Conservation (phyloP, 2,113 vertebrate species). For the Megaleporinus macrocephalus region DNA sequence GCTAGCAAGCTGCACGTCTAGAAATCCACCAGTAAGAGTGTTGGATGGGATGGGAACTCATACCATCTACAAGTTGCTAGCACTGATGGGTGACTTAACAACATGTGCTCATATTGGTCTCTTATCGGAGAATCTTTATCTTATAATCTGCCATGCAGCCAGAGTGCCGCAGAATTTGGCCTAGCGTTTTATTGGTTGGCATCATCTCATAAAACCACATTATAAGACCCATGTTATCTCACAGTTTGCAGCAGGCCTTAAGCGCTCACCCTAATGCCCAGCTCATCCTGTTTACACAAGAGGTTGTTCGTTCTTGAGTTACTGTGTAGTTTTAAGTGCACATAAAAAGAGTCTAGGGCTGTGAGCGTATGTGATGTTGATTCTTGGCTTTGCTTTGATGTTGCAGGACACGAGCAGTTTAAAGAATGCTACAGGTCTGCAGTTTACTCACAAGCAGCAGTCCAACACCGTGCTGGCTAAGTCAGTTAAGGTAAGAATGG, state of each 20-base stretch:
- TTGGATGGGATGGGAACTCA: too few species aligned
- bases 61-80: too few species aligned
- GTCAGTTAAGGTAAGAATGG: conserved; percentile 82
- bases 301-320: not conserved
- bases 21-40: too few species aligned
- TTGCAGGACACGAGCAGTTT: conserved; percentile 75
- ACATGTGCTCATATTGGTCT: not conserved
- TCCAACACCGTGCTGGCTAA: conserved; percentile 71
- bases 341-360: not conserved
- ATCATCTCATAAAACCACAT: not conserved
- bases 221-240: not conserved
- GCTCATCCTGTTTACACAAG: not conserved
- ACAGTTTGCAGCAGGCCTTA: conserved; percentile 5
- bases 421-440: conserved; percentile 42
- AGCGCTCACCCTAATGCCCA: not conserved
- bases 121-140: not conserved
- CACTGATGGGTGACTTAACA: too few species aligned
- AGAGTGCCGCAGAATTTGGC: not conserved
- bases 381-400: conserved; percentile 59
- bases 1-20: too few species aligned
- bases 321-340: not conserved
- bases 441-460: conserved; percentile 62
- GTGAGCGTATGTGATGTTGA: not conserved
- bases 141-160: not conserved
- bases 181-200: not conserved